These are phyloP conservation scores for Notolepis coatsorum DNA, from an alignment of 2,797 vertebrate genomes.

Conservation along the genomic window DNA sequence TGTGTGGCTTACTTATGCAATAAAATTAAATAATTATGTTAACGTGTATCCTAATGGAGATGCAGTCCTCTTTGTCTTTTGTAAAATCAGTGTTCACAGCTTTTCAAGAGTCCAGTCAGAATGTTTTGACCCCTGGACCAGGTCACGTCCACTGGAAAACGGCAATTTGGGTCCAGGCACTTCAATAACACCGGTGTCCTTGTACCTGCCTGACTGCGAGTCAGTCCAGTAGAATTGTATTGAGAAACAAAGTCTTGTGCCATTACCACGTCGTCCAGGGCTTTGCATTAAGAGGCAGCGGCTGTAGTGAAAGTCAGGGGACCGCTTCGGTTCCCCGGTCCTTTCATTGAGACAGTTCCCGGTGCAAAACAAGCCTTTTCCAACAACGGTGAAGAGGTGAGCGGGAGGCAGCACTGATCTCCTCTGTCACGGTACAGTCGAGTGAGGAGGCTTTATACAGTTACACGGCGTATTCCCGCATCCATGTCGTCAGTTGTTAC, in stretches of 20 bases:
- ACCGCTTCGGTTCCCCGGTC: background rate
- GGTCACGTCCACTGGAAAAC: slow-evolving; percentile 57
- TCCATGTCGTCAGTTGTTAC: slow-evolving; percentile 7
- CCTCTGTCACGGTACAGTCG: slow-evolving; percentile 23
- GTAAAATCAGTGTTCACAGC: slow-evolving; percentile 48
- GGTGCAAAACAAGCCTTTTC: background rate
- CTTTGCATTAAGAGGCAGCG: slow-evolving; percentile 13
- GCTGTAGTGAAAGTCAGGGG: slow-evolving; percentile 13
- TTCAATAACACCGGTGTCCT: slow-evolving; percentile 64
- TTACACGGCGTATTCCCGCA: background rate
- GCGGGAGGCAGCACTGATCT: slow-evolving; percentile 13
- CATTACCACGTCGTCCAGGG: background rate
- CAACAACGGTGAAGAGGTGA: background rate
- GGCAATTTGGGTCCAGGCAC: slow-evolving; percentile 68
- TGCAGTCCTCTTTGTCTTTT: slow-evolving; percentile 32
- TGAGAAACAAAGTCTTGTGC: no score
- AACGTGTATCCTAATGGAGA: slow-evolving; percentile 46
- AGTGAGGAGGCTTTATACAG: background rate
- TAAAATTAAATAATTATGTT: slow-evolving; percentile 16
- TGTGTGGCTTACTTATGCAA: slow-evolving; percentile 71
- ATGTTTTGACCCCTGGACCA: slow-evolving; percentile 35
- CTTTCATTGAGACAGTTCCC: background rate
- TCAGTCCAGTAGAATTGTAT: slow-evolving; percentile 39
- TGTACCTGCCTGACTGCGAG: slow-evolving; percentile 32
- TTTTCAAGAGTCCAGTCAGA: slow-evolving; percentile 52